These are phyloP conservation scores for Felis catus DNA, from an alignment of 2,113 vertebrate species.

Conservation along the genomic window DNA sequence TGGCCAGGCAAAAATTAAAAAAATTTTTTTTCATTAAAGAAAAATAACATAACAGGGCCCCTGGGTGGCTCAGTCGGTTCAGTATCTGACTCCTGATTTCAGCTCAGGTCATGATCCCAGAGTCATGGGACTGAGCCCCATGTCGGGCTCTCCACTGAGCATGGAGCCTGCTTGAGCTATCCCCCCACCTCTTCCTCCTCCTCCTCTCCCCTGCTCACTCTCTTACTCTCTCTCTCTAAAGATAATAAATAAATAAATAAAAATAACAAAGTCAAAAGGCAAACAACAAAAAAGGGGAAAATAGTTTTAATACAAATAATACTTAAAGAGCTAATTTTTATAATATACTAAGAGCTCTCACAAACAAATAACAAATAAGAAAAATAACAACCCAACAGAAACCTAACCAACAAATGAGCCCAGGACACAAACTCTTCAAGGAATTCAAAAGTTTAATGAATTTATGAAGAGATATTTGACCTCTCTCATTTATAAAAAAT, in stretches of 20 bases:
- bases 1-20: background rate
- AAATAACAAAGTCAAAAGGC: background rate
- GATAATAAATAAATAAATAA: too few relatives aligned
- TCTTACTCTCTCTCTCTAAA: background rate
- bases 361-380: background rate
- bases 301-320: background rate
- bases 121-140: too few relatives aligned
- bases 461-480: background rate
- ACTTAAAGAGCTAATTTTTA: background rate
- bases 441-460: background rate
- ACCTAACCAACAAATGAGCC: background rate
- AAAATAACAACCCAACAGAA: background rate
- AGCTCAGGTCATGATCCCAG: background rate
- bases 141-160: too few relatives aligned
- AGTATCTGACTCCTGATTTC: background rate
- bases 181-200: too few relatives aligned
- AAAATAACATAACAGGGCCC: background rate
- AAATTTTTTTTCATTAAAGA: background rate
- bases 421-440: background rate
- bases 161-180: too few relatives aligned
- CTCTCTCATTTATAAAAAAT: background rate
- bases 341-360: background rate
- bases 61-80: background rate
- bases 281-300: background rate
- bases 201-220: background rate